Percentiles rank a stretch among this genome's conserved stretches.
Evolutionary conservation across 2,888 invertebrate genomes (phyloP).

Genomic region (Patella caerulea): DNA sequence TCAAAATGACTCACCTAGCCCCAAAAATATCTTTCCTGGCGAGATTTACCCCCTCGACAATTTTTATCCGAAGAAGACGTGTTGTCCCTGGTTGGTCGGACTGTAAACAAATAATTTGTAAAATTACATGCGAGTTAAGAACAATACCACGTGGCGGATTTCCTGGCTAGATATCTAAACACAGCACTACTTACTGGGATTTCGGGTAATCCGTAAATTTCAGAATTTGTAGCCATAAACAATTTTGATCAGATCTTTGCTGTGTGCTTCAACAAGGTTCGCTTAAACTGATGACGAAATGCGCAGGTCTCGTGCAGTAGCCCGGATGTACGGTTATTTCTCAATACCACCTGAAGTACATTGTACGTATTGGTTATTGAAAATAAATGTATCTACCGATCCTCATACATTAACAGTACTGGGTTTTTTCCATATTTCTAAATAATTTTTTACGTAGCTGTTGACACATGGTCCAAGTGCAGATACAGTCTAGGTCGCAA

Average conservation of each 20-base stretch:
- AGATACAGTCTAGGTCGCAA: too few relatives aligned
- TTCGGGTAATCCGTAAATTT: conserved; percentile 50
- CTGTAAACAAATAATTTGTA: neutral
- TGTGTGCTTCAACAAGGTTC: neutral
- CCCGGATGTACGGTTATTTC: conserved; percentile 22
- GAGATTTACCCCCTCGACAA: conserved; percentile 76
- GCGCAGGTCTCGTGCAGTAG: conserved; percentile 17
- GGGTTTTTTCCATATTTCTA: too few relatives aligned
- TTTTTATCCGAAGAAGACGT: conserved; percentile 58
- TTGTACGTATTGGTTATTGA: too few relatives aligned
- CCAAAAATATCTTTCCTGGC: conserved; percentile 99
- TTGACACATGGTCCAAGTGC: too few relatives aligned
- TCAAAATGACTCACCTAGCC: conserved; percentile 82
- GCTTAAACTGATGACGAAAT: conserved; percentile 21
- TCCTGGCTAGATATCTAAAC: neutral
- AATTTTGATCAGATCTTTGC: conserved; percentile 4
- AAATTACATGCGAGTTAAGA: neutral
- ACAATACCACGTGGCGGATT: neutral
- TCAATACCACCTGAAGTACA: neutral
- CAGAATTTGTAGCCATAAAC: conserved; percentile 39
- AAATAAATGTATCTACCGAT: too few relatives aligned
- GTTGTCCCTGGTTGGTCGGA: neutral
- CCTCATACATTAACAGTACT: too few relatives aligned
- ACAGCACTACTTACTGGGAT: conserved; percentile 39
- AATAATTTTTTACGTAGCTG: too few relatives aligned